Percentiles rank a stretch among this genome's conserved stretches.
Conservation (phyloP, 1,140 invertebrate species). For the Lordiphosa collinella region DNA sequence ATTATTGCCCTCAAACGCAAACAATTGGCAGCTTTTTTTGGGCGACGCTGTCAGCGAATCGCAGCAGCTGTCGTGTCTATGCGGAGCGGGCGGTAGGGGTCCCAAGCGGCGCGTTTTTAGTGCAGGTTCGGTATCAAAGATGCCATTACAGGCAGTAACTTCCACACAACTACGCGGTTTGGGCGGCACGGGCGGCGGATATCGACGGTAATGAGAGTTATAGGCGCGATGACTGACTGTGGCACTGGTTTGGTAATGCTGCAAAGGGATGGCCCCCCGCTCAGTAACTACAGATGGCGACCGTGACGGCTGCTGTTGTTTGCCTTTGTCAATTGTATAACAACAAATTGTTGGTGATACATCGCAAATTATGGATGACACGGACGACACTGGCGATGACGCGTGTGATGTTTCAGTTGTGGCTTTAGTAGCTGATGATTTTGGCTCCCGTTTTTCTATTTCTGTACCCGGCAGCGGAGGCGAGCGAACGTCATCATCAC, state of each 20-base stretch:
- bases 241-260: conserved; percentile 36
- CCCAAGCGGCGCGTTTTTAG: conserved; percentile 49
- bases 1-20: conserved; percentile 38
- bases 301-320: conserved; percentile 5
- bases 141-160: conserved; percentile 18
- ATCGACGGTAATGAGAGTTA: conserved; percentile 8
- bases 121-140: conserved; percentile 32
- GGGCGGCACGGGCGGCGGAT: conserved; percentile 51
- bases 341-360: conserved; percentile 72
- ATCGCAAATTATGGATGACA: conserved; percentile 45
- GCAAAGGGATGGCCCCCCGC: conserved; percentile 9
- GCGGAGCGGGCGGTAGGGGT: background rate
- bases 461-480: conserved; percentile 75
- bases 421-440: conserved; percentile 54
- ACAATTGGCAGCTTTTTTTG: conserved; percentile 30
- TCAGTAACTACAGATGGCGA: conserved; percentile 9
- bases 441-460: conserved; percentile 66
- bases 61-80: conserved; percentile 26
- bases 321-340: conserved; percentile 69
- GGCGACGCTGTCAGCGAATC: conserved; percentile 9
- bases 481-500: conserved; percentile 14
- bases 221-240: conserved; percentile 40
- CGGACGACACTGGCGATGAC: conserved; percentile 52
- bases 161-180: conserved; percentile 41
- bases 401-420: conserved; percentile 39